These are phyloP conservation scores for Zaprionus taronus DNA, from an alignment of 1,140 invertebrate species.

Conservation along the genomic window DNA sequence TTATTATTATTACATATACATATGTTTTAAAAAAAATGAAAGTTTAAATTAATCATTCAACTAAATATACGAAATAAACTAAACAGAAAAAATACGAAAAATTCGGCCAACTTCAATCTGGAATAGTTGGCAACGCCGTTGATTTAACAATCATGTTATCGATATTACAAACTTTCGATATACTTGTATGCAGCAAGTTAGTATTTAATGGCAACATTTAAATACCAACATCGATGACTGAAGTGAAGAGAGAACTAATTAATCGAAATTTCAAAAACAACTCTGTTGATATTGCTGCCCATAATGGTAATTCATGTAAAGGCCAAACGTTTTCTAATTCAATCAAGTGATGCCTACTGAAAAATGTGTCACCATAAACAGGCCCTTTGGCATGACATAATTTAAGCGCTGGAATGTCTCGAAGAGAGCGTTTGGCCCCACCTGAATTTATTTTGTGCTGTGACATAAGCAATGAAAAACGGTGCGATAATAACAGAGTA, in stretches of 20 bases:
- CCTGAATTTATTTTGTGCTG: neutral
- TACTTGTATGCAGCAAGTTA: neutral
- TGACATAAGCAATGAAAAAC: neutral
- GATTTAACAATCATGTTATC: no score
- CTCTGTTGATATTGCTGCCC: neutral
- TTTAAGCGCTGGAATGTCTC: neutral
- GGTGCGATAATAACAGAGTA: neutral
- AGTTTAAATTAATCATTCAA: no score
- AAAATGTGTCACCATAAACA: slow-evolving; percentile 3
- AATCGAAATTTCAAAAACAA: neutral
- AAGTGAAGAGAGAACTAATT: neutral
- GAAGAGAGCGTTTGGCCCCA: neutral
- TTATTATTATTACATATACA: no score
- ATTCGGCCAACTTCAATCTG: no score
- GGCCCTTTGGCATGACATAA: slow-evolving; percentile 1
- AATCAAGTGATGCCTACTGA: neutral
- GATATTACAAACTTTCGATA: no score
- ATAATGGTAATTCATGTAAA: neutral
- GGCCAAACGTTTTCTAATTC: neutral
- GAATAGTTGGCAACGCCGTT: no score
- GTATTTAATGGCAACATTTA: neutral
- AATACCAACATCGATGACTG: neutral
- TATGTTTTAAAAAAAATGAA: no score
- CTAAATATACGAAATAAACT: no score
- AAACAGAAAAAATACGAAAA: no score